These are phyloP conservation scores for Rapana venosa DNA, from an alignment of 2,888 invertebrate genomes.

Conservation along the genomic window DNA sequence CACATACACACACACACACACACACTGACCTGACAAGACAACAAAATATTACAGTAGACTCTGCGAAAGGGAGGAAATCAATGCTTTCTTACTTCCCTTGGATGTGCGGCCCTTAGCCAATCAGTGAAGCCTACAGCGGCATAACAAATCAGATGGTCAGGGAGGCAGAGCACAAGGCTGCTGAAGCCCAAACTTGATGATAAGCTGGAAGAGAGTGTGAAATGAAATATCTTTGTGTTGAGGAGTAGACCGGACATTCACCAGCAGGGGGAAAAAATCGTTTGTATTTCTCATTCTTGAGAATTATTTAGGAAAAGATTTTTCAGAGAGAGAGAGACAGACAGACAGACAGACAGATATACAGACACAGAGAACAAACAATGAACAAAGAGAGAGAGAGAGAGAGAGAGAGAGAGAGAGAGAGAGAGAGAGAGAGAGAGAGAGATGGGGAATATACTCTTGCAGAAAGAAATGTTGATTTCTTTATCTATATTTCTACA, in stretches of 20 bases:
- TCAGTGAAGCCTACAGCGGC: not conserved
- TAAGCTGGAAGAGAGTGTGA: slow-evolving; percentile 1
- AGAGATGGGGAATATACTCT: too few relatives aligned
- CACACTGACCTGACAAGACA: not conserved
- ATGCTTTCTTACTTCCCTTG: not conserved
- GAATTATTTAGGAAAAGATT: not conserved
- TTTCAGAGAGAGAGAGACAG: not conserved
- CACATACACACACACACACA: not conserved
- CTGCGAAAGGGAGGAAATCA: not conserved
- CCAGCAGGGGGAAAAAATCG: not conserved
- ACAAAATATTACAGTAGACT: not conserved
- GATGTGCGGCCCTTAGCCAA: slow-evolving; percentile 4
- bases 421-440: too few relatives aligned
- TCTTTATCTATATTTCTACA: too few relatives aligned
- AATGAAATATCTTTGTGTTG: not conserved
- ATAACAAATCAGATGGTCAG: slow-evolving; percentile 9
- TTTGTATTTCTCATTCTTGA: not conserved
- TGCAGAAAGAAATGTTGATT: too few relatives aligned
- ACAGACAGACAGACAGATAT: too few relatives aligned
- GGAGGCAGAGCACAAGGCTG: not conserved
- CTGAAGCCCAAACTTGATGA: not conserved
- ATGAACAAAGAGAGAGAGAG: too few relatives aligned
- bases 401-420: too few relatives aligned
- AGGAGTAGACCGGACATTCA: not conserved
- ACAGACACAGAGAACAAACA: too few relatives aligned